phyloP scores from a whole-genome alignment of 2,797 vertebrate genomes.

The Enteromius mattozi region DNA sequence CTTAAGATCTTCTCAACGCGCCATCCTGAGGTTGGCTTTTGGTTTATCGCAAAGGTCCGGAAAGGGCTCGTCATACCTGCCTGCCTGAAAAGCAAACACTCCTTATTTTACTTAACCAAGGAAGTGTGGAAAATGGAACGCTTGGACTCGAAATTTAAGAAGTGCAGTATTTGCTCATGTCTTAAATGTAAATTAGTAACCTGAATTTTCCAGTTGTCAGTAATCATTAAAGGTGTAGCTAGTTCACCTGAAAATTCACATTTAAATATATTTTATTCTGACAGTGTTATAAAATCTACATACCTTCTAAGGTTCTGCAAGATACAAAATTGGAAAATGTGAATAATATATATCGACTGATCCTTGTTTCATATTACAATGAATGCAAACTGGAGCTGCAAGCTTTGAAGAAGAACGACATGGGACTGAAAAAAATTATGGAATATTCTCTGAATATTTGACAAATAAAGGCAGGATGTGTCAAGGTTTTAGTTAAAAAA shows the following conservation, averaged over 20 bases:
- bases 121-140: constrained; percentile 26
- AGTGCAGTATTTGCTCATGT: constrained; percentile 14
- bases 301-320: neutral
- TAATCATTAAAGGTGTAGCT: neutral
- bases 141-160: neutral
- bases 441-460: neutral
- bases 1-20: constrained; percentile 62
- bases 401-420: neutral
- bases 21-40: constrained; percentile 72
- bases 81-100: constrained; percentile 50
- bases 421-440: neutral
- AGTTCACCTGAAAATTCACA: neutral
- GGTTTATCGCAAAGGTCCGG: constrained; percentile 75
- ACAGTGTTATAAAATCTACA: neutral
- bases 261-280: neutral
- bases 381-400: neutral
- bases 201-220: neutral
- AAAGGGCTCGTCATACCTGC: constrained; percentile 58
- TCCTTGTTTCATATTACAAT: neutral
- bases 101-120: constrained; percentile 29
- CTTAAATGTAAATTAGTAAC: constrained; percentile 1
- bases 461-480: neutral
- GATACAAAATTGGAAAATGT: neutral
- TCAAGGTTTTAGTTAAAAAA: neutral
- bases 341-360: neutral